A percentile compares a stretch with the other conserved stretches of the same genome.
Conservation (phyloP, 2,888 invertebrate genomes). For the Phaonia tiefii region DNA sequence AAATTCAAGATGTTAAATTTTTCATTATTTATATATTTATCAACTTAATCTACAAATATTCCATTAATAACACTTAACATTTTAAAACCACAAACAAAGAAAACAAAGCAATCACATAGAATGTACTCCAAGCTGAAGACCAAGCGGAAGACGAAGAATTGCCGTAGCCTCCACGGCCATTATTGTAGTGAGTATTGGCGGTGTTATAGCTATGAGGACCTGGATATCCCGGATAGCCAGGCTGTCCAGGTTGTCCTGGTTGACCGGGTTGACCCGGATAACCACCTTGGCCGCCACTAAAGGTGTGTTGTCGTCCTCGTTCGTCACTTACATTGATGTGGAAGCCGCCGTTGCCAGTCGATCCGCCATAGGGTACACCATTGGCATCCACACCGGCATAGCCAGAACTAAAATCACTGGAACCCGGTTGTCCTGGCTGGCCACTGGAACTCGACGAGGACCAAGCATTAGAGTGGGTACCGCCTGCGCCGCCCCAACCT, state of each 20-base stretch:
- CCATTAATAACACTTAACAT: slow-evolving; percentile 27
- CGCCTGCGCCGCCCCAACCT: slow-evolving; percentile 37
- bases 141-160: slow-evolving; percentile 45
- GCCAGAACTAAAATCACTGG: slow-evolving; percentile 44
- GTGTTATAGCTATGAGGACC: slow-evolving; percentile 32
- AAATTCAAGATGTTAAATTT: too few relatives aligned
- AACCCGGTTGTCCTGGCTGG: slow-evolving; percentile 53
- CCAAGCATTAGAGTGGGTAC: slow-evolving; percentile 27
- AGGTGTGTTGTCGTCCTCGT: slow-evolving; percentile 38
- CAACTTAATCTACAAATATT: background rate
- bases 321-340: slow-evolving; percentile 53
- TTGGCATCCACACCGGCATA: slow-evolving; percentile 61
- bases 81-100: slow-evolving; percentile 48
- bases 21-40: too few relatives aligned
- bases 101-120: slow-evolving; percentile 55
- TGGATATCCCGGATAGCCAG: slow-evolving; percentile 13
- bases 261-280: slow-evolving; percentile 31
- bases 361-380: slow-evolving; percentile 58
- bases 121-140: slow-evolving; percentile 54
- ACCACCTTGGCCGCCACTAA: slow-evolving; percentile 50
- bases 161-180: background rate
- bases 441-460: slow-evolving; percentile 45
- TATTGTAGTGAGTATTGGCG: slow-evolving; percentile 25
- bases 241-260: slow-evolving; percentile 15
- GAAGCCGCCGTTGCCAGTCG: slow-evolving; percentile 60